phyloP scores from a whole-genome alignment of 1,140 invertebrate genomes.

The Globodera ellingtonae region DNA sequence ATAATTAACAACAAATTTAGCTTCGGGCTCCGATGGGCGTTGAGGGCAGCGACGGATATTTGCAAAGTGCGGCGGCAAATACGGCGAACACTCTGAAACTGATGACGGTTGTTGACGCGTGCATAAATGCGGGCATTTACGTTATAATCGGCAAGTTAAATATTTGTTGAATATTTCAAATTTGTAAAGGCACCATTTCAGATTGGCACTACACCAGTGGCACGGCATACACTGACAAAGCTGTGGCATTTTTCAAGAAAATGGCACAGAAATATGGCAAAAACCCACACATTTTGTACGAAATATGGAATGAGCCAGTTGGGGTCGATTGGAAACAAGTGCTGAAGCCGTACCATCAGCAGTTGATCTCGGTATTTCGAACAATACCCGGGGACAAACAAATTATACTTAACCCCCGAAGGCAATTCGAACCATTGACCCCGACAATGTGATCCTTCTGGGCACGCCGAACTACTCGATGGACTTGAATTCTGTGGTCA shows the following conservation, averaged over 20 bases:
- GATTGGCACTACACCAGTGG: constrained; percentile 20
- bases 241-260: constrained; percentile 24
- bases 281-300: constrained; percentile 28
- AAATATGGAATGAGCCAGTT: constrained; percentile 31
- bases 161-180: background rate
- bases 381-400: background rate
- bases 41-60: constrained; percentile 31
- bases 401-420: background rate
- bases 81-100: constrained; percentile 4
- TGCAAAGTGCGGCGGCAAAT: constrained; percentile 6
- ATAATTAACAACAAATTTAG: background rate
- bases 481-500: constrained; percentile 27
- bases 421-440: background rate
- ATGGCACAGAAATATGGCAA: constrained; percentile 21
- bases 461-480: constrained; percentile 37
- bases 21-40: constrained; percentile 37
- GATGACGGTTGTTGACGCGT: constrained; percentile 34
- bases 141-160: constrained; percentile 19
- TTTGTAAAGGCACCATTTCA: background rate
- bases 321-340: constrained; percentile 20
- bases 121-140: constrained; percentile 27
- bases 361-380: constrained; percentile 15
- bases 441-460: constrained; percentile 38
- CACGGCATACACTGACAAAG: background rate
- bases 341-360: constrained; percentile 6